Base-by-base conservation (phyloP, 2,113 vertebrate genomes). In the Percopsis transmontana region DNA sequence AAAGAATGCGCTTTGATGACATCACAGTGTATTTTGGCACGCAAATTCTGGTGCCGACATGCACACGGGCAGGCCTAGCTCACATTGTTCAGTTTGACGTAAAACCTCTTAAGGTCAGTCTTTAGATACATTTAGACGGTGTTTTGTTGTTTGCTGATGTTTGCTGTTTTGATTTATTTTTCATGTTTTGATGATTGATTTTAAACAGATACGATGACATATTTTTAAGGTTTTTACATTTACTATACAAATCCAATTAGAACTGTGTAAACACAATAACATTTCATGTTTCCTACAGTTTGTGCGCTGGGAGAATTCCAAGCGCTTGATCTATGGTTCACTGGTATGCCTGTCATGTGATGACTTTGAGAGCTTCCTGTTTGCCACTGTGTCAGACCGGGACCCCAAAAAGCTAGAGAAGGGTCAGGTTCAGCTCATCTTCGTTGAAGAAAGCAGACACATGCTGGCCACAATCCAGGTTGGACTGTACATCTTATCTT, bases 281-380 rank as follows among this genome's bases (percentile, higher is more conserved):
- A 2, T 13, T 56, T 14, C 0, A 2, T 79, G 20, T 54, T 38
- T 58, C 15, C 12, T 16, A 20, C 93, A 91, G 86, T 95, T 87
- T 87, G 93, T 99, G 41, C 91, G 92, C 1, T 99, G 97, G 96
- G 85, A 95, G 82, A 96, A 96, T 83, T 97, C 96, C 2, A 99
- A 96, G 81, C 87, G 96, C 15, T 77, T 99, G 60, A 77, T 99
- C 0, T 98, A 93, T 50, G 96, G 97, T 16, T 98, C 96, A 7
- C 84, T 99, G 66, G 91, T 99, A 44, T 98, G 96, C 85, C 89
- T 98, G 90, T 97, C 96, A 12, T 91, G 89, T 79, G 95, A 99
- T 75, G 86, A 92, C 68, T 99, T 98, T 79, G 91, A 96, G 85
- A 96, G 88, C 0, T 94, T 96, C 74, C 91, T 99, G 52, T 99